Evolutionary conservation across 2,797 vertebrate species (phyloP).

Genomic region (Poecilia wingei): DNA sequence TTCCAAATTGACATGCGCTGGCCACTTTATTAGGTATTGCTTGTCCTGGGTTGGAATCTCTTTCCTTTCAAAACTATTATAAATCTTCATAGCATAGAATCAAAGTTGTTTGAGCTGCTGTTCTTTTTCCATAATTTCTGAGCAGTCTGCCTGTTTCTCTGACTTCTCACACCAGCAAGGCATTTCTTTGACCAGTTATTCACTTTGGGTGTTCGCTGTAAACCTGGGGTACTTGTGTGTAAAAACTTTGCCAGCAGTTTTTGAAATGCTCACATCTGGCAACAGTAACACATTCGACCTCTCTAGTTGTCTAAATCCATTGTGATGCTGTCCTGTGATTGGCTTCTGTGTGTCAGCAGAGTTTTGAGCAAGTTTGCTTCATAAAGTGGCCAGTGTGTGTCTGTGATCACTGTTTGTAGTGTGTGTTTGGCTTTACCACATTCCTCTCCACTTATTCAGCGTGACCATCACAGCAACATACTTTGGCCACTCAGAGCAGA

Average conservation of each 20-base stretch:
- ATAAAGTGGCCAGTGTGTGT: background rate
- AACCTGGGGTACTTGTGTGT: background rate
- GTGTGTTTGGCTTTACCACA: background rate
- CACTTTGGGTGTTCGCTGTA: background rate
- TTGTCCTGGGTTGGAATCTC: background rate
- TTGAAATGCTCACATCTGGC: background rate
- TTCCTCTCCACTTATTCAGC: background rate
- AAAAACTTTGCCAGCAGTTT: background rate
- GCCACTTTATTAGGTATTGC: background rate
- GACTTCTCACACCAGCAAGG: background rate
- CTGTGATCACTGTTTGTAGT: background rate
- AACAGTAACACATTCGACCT: background rate
- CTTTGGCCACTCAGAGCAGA: constrained; percentile 92
- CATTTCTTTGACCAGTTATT: background rate
- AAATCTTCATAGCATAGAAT: background rate
- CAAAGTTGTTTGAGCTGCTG: background rate
- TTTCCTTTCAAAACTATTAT: background rate
- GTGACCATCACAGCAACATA: constrained; percentile 85
- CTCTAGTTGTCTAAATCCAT: background rate
- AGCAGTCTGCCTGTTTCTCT: background rate
- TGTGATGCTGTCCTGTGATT: background rate
- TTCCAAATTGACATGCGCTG: background rate
- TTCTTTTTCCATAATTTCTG: background rate
- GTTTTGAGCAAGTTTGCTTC: background rate
- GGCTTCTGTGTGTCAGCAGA: background rate